Percentiles rank a stretch among this genome's conserved stretches.
Evolutionary conservation across 1,140 invertebrate genomes (phyloP).

Genomic region (Phymorhynchus buccinoides): DNA sequence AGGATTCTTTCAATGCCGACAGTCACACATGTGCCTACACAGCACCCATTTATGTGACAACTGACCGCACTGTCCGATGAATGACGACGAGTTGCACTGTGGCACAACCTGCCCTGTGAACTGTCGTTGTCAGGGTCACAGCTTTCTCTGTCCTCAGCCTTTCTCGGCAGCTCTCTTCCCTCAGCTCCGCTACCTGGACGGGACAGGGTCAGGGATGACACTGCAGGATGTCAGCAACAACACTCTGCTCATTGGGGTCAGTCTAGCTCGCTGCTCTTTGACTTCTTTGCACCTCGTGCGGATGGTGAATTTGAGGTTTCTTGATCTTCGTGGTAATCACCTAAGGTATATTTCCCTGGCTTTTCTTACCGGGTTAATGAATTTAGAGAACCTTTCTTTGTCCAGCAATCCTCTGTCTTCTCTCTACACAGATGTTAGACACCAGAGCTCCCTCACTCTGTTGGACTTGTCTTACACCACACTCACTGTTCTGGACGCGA

Average conservation of each 20-base stretch:
- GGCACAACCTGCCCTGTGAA: slow-evolving; percentile 43
- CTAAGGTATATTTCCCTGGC: background rate
- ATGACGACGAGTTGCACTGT: slow-evolving; percentile 39
- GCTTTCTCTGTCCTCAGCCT: background rate
- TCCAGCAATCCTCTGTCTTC: background rate
- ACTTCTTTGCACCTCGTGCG: background rate
- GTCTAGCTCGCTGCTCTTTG: background rate
- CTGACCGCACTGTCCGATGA: slow-evolving; percentile 33
- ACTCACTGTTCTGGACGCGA: slow-evolving; percentile 4
- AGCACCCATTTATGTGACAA: background rate
- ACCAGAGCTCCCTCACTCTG: background rate
- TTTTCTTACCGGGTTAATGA: slow-evolving; percentile 17
- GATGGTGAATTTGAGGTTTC: background rate
- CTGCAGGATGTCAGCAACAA: background rate
- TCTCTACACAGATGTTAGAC: background rate
- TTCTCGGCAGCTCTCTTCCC: background rate
- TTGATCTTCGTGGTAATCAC: slow-evolving; percentile 13
- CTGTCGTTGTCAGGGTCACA: slow-evolving; percentile 20
- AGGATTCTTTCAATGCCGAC: slow-evolving; percentile 21
- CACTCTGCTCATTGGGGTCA: background rate
- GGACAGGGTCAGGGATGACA: background rate
- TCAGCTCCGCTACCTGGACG: background rate
- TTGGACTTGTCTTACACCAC: background rate
- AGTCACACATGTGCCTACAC: slow-evolving; percentile 19
- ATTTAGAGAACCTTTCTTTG: slow-evolving; percentile 26